Evolutionary conservation across 2,888 invertebrate genomes (phyloP).

Genomic region (Melinaea menophilus): DNA sequence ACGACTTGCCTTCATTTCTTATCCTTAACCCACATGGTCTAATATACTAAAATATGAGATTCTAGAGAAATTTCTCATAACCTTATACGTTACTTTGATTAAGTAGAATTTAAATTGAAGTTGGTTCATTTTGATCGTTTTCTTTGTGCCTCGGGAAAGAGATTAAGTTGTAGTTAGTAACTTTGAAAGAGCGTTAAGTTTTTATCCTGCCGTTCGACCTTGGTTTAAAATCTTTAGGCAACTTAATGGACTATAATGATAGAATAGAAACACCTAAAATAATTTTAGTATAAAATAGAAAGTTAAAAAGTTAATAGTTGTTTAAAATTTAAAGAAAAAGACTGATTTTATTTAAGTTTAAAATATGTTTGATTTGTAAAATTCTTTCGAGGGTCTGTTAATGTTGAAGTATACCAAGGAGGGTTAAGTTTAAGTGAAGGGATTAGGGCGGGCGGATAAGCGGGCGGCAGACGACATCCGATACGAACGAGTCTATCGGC

Average conservation of each 20-base stretch:
- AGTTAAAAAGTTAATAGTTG: too few species aligned
- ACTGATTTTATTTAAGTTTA: too few species aligned
- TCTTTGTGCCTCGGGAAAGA: neutral
- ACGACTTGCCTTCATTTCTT: neutral
- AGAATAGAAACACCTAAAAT: neutral
- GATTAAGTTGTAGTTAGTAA: neutral
- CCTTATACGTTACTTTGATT: neutral
- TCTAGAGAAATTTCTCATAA: neutral
- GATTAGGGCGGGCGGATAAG: conserved; percentile 3
- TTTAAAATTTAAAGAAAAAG: too few species aligned
- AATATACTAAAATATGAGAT: neutral
- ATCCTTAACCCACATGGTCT: neutral
- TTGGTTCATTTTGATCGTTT: neutral
- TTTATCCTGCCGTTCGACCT: neutral
- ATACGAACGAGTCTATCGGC: conserved; percentile 2
- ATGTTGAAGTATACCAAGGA: neutral
- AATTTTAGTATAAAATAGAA: neutral
- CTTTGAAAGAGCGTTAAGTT: neutral
- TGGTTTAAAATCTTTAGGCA: neutral
- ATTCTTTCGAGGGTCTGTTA: neutral
- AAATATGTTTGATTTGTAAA: too few species aligned
- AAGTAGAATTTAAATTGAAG: neutral
- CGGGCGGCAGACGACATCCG: conserved; percentile 3
- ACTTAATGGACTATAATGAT: neutral
- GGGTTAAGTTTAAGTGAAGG: conserved; percentile 6